A percentile compares a stretch with the other conserved stretches of the same genome.
Conservation (phyloP, 2,797 vertebrate genomes). For the Nannoperca australis region DNA sequence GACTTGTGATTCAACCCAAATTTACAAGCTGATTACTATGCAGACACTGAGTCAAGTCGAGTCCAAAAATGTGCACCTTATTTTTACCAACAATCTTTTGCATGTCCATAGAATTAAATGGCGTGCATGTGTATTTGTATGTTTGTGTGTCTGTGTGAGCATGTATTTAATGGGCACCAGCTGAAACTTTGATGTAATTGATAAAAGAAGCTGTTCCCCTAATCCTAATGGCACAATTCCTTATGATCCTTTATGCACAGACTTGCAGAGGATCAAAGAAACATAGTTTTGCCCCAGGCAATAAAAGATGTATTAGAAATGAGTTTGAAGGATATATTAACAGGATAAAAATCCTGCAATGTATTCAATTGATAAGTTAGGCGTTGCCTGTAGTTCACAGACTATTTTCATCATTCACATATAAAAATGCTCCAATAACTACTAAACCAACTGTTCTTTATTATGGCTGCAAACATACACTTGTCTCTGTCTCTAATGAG, state of each 20-base stretch:
- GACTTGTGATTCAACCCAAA: slow-evolving; percentile 83
- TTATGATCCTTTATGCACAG: slow-evolving; percentile 89
- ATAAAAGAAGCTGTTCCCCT: slow-evolving; percentile 86
- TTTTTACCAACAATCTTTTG: slow-evolving; percentile 77
- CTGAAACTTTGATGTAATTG: slow-evolving; percentile 87
- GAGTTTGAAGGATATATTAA: slow-evolving; percentile 86
- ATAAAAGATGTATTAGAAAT: slow-evolving; percentile 86
- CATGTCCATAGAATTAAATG: slow-evolving; percentile 77
- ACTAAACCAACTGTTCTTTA: slow-evolving; percentile 62
- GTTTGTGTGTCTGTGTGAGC: slow-evolving; percentile 56
- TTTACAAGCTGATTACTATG: slow-evolving; percentile 82
- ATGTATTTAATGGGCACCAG: slow-evolving; percentile 80
- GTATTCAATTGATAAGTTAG: slow-evolving; percentile 82
- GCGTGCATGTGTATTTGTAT: slow-evolving; percentile 55
- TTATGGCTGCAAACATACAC: slow-evolving; percentile 40
- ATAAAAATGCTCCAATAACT: slow-evolving; percentile 61
- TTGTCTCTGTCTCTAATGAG: slow-evolving; percentile 76
- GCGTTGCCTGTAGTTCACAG: slow-evolving; percentile 74
- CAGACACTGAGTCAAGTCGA: slow-evolving; percentile 72
- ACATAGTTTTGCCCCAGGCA: slow-evolving; percentile 79
- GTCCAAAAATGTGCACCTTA: slow-evolving; percentile 70
- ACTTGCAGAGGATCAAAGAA: slow-evolving; percentile 87
- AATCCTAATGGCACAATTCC: slow-evolving; percentile 86
- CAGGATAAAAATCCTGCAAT: slow-evolving; percentile 82
- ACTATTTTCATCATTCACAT: slow-evolving; percentile 75